Conservation (phyloP, 2,113 vertebrate species). For the Ammodytes dubius region DNA sequence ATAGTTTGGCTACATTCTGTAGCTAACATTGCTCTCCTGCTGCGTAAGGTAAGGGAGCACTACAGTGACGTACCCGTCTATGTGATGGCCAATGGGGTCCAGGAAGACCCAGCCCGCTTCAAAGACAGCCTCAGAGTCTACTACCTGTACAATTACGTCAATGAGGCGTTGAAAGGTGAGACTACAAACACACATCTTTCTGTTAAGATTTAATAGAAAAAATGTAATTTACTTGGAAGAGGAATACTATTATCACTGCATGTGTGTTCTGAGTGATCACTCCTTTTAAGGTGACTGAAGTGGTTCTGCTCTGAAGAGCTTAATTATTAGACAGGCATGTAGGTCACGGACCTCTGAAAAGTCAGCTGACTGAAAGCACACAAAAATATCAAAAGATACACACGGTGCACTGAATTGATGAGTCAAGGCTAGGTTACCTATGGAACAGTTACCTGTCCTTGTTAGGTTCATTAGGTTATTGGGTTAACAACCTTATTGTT, state of each 20-base stretch:
- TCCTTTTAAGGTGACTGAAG: neutral
- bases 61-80: slow-evolving; percentile 91
- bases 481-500: neutral
- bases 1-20: neutral
- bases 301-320: slow-evolving; percentile 39
- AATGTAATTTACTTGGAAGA: neutral
- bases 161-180: slow-evolving; percentile 97
- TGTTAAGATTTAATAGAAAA: neutral
- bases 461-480: slow-evolving; percentile 23
- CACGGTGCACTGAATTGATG: neutral
- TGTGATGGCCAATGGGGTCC: slow-evolving; percentile 91
- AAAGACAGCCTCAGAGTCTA: slow-evolving; percentile 91
- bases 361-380: slow-evolving; percentile 55
- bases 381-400: slow-evolving; percentile 39
- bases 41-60: slow-evolving; percentile 87
- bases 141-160: slow-evolving; percentile 94
- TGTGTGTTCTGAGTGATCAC: neutral
- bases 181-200: neutral
- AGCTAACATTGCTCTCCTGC: neutral
- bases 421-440: slow-evolving; percentile 6
- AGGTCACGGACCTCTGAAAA: slow-evolving; percentile 62
- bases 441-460: slow-evolving; percentile 3
- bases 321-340: slow-evolving; percentile 80
- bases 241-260: neutral
- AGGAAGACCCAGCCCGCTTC: slow-evolving; percentile 86